Evolutionary conservation across 2,888 invertebrate genomes (phyloP), one percentile per base, ranked within the genome.

Genomic region (Leptopterna dolabrata): DNA sequence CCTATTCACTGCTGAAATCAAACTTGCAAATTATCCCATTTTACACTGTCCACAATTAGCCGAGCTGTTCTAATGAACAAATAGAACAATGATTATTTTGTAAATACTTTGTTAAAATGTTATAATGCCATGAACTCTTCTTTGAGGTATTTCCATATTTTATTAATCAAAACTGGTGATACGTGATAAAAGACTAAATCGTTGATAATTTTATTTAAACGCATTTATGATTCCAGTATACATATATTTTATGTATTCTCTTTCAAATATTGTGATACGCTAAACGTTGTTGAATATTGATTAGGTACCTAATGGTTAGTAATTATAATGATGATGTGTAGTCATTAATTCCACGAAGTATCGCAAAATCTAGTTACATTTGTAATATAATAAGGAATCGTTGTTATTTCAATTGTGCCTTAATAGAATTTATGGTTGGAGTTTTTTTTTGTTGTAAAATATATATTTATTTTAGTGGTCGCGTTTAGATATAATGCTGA

Each of bases 111-210:
- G 63, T 63, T 36, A 16, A 36, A n/a, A 73, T 16, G 30, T 30
- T 63, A 47, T 14, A 47, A 63, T 24, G 63, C 24, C 63, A 24
- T 1, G 24, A 24, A 27, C n/a, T 51, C 16, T 27, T 63, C 63
- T 9, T 63, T 63, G 9, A 27, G 9, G 63, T 63, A 63, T 63
- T 63, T 63, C 63, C 63, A 63, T 24, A 63, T 63, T 36, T 36
- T 19, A 73, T 36, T 73, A 73, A 73, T 73, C 73, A 73, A 73
- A 73, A 73, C 41, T 73, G 73, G 73, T 73, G 19, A 30, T 30
- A 73, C 36, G 30, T 73, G 73, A 73, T 73, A 36, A 30, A 73
- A 73, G 73, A 73, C 73, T 73, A 30, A 73, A 36, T 30, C 41
- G 73, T 73, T 73, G 36, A 19, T 73, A 36, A 36, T 73, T 30